Conservation (phyloP, 30 jellyfish, hydroid and myxozoan genomes). For the Turritopsis dohrnii region DNA sequence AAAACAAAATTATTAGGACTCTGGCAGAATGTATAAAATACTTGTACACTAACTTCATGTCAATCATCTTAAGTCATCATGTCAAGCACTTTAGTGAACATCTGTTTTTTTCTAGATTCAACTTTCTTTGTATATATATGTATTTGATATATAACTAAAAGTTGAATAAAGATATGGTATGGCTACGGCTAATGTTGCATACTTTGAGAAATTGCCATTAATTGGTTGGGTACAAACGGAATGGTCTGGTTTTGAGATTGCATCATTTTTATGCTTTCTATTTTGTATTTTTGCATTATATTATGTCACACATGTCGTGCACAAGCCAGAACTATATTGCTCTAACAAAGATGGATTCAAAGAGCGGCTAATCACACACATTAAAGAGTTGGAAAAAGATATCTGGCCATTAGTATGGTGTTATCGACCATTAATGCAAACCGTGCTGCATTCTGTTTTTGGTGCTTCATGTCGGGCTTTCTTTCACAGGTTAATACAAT, state of each 20-base stretch:
- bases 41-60: too few relatives aligned
- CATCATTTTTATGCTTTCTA: not conserved
- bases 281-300: conserved; percentile 10
- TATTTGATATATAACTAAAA: too few relatives aligned
- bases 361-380: not conserved
- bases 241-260: not conserved
- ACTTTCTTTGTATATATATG: too few relatives aligned
- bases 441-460: conserved; percentile 6
- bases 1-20: too few relatives aligned
- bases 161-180: too few relatives aligned
- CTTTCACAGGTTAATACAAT: conserved; percentile 20
- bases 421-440: conserved; percentile 7
- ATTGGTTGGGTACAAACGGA: not conserved
- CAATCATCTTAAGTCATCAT: too few relatives aligned
- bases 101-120: too few relatives aligned
- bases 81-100: too few relatives aligned
- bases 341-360: conserved; percentile 2
- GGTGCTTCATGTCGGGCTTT: not conserved
- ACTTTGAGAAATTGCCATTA: not conserved
- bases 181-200: not conserved
- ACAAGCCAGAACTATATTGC: conserved; percentile 23
- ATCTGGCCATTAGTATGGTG: conserved; percentile 26
- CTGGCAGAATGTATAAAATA: too few relatives aligned
- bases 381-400: conserved; percentile 10
- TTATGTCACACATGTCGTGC: conserved; percentile 13